Base-by-base conservation (phyloP, 2,888 invertebrate genomes). In the Tenthredo mesomela region DNA sequence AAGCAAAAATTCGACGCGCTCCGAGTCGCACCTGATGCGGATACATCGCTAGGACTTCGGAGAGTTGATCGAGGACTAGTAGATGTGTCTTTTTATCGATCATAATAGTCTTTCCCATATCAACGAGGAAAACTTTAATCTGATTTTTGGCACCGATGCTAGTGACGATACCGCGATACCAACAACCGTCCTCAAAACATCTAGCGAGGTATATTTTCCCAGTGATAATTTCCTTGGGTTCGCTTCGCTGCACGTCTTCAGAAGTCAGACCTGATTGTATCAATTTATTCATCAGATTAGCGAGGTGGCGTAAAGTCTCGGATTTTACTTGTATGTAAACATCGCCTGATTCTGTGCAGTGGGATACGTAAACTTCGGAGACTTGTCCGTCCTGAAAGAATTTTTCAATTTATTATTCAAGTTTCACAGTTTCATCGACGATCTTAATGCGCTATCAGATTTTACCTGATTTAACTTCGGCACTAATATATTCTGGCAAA, bases 91-190 rank as follows among this genome's bases (percentile, higher is more conserved):
- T 93, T 90, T 18, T 93, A 88, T 89, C 93, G 87, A 94, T 93
- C 0, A 92, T 92, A 29, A 94, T 93, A 7, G 93, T 93, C 33
- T 93, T 92, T 0, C 96, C 96, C 86, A 94, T 93, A 88, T 96
- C 96, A 15, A 96, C 93, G 85, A 94, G 94, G 84, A 94, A 94
- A 4, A 95, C 93, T 86, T 94, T 94, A 0, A 94, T 93, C 65
- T 93, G 91, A 67, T 93, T 67, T 0, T 43, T 92, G 5, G 92
- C 92, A 10, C 91, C 91, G 88, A 93, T 92, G 84, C 93, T 92
- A n/a, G 93, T 90, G 7, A 95, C 91, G 85, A 93, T 93, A 3
- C 94, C 94, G 21, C 95, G 93, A 87, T 94, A 94, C 94, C 95
- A 94, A 61, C 91, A 90, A 1, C 89, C 88, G 78, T 90, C 92